Evolutionary conservation across 2,888 invertebrate genomes (phyloP).

Genomic region (Drosophila robusta): DNA sequence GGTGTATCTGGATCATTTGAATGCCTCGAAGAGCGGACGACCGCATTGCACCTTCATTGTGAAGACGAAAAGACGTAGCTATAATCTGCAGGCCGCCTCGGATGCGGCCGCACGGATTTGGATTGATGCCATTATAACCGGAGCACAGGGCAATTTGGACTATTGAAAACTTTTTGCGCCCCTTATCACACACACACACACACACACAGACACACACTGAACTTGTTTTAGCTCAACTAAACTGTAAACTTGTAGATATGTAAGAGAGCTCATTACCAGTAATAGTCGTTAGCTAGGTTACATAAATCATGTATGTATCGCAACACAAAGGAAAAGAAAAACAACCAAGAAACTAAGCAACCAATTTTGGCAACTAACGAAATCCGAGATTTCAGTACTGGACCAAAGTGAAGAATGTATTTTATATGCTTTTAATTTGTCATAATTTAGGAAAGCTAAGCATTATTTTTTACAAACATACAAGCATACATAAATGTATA

Average conservation of each 20-base stretch:
- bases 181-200: not conserved
- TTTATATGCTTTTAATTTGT: conserved; percentile 64
- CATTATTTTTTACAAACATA: conserved; percentile 32
- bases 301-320: conserved; percentile 31
- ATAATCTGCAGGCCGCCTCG: conserved; percentile 96
- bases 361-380: conserved; percentile 67
- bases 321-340: conserved; percentile 1
- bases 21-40: conserved; percentile 95
- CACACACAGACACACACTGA: conserved; percentile 9
- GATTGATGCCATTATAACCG: conserved; percentile 90
- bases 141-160: conserved; percentile 85
- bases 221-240: conserved; percentile 40
- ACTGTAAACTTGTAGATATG: conserved; percentile 40
- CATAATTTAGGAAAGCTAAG: conserved; percentile 48
- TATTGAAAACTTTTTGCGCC: conserved; percentile 61
- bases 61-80: conserved; percentile 95
- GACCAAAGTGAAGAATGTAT: conserved; percentile 78
- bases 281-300: conserved; percentile 31
- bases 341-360: conserved; percentile 39
- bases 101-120: conserved; percentile 98
- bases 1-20: conserved; percentile 97
- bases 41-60: conserved; percentile 97
- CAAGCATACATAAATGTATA: conserved; percentile 12
- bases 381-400: conserved; percentile 80
- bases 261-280: conserved; percentile 40